Percentiles rank a stretch among this genome's conserved stretches.
phyloP scores from a whole-genome alignment of 1,140 invertebrate species.

The Lordiphosa stackelbergi region DNA sequence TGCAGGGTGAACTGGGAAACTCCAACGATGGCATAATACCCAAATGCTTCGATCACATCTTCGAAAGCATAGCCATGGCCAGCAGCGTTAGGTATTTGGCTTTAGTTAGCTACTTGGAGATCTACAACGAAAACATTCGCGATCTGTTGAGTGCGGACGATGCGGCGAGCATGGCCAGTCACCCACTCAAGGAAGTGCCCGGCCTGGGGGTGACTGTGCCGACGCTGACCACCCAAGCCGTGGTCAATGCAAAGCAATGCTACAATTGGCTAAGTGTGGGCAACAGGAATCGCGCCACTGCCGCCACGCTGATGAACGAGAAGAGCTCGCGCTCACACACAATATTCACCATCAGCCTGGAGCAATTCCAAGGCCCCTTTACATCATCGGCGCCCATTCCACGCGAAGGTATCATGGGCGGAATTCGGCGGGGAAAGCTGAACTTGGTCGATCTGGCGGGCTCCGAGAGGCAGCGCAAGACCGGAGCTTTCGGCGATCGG shows the following conservation, averaged over 20 bases:
- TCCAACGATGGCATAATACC: slow-evolving; percentile 87
- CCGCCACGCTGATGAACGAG: slow-evolving; percentile 95
- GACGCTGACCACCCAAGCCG: slow-evolving; percentile 78
- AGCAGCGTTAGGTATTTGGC: slow-evolving; percentile 90
- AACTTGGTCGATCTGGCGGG: slow-evolving; percentile 90
- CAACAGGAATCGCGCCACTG: slow-evolving; percentile 88
- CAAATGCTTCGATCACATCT: slow-evolving; percentile 92
- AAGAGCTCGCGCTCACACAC: slow-evolving; percentile 92
- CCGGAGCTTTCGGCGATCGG: slow-evolving; percentile 90
- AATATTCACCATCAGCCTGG: slow-evolving; percentile 93
- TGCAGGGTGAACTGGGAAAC: slow-evolving; percentile 78
- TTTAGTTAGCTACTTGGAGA: slow-evolving; percentile 94
- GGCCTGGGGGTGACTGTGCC: slow-evolving; percentile 90
- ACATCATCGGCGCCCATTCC: slow-evolving; percentile 3
- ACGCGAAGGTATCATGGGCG: slow-evolving; percentile 28
- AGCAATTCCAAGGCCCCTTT: slow-evolving; percentile 82
- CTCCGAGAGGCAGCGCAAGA: slow-evolving; percentile 94
- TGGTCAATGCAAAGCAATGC: slow-evolving; percentile 83
- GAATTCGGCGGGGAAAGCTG: slow-evolving; percentile 86
- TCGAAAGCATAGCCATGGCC: slow-evolving; percentile 92
- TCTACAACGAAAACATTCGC: slow-evolving; percentile 93
- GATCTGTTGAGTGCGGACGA: slow-evolving; percentile 81
- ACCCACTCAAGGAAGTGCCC: slow-evolving; percentile 87
- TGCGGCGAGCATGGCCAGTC: slow-evolving; percentile 27
- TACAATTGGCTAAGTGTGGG: slow-evolving; percentile 86